Conservation (phyloP, 2,113 vertebrate species). For the Lagenorhynchus albirostris region DNA sequence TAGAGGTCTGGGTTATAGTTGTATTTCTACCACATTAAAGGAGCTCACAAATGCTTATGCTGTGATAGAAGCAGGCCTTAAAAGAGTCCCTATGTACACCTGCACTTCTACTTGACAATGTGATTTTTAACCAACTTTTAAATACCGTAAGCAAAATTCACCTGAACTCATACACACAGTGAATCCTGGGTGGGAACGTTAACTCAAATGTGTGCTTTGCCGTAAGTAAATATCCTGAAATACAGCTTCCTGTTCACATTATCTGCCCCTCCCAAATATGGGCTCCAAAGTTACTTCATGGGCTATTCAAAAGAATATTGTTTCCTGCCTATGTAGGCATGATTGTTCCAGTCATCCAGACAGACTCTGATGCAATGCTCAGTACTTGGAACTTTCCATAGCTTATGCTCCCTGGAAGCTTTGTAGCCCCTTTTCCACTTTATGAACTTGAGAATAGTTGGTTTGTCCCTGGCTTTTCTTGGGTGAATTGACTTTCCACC, state of each 20-base stretch:
- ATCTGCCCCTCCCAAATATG: background rate
- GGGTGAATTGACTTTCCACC: background rate
- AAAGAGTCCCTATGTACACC: background rate
- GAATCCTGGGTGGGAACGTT: background rate
- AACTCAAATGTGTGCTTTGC: background rate
- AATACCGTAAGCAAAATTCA: background rate
- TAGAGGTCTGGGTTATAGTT: background rate
- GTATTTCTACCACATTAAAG: slow-evolving; percentile 11
- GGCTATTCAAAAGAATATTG: background rate
- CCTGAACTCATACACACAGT: background rate
- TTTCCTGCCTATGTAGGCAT: background rate
- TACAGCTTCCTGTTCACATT: background rate
- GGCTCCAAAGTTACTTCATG: background rate
- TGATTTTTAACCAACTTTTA: slow-evolving; percentile 8
- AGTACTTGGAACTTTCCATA: background rate
- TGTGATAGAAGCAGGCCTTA: background rate
- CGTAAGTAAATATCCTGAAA: slow-evolving; percentile 10
- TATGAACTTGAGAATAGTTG: background rate
- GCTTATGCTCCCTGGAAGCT: background rate
- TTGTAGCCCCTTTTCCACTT: background rate
- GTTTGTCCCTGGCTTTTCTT: background rate
- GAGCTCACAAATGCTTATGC: background rate
- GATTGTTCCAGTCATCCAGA: background rate
- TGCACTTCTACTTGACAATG: background rate
- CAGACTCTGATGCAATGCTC: background rate